Base-by-base conservation (phyloP, 2,113 vertebrate species). In the Rattus rattus region DNA sequence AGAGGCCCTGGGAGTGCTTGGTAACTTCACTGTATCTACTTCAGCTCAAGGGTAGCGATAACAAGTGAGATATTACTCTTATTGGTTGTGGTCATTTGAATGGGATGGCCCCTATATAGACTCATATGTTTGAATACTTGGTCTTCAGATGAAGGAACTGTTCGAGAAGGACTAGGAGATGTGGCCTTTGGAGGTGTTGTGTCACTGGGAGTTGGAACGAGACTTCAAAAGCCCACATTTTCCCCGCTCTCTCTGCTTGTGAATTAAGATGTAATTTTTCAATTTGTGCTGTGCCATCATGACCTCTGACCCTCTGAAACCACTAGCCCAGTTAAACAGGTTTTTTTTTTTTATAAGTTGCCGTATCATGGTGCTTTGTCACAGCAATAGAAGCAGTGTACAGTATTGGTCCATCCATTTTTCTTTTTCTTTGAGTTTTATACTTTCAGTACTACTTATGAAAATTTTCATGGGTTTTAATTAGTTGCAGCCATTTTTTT, bases 401-500 rank as follows among this genome's bases (percentile, higher is more conserved):
- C 2, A 83, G n/a, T 33, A n/a, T 56, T 39, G 11, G 13, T 17
- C 9, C 49, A 22, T 9, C 49, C 9, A 9, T 72, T 56, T 56
- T 72, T n/a, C 63, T 19, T 69, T 70, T 49, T 24, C 19, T 91
- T 84, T 70, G 17, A 80, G 43, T 96, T 69, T 77, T 67, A 24
- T 72, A 75, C 93, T 90, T 76, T 67, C 24, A 56, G 75, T 72
- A 13, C 87, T 87, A 47, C 24, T 92, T 95, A 11, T 14, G 88
- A 59, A 89, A 22, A 63, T 43, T 43, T 43, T 43, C 43, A 43
- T 3, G 43, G 43, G 43, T 95, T 92, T 80, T 54, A 83, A 79
- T 93, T 84, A 92, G n/a, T 95, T 97, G 75, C 19, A 95, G 88
- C 77, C 79, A 93, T 43, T 97, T 88, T 49, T 88, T 96, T 90